Evolutionary conservation across 2,888 invertebrate genomes (phyloP).

Genomic region (Noctua fimbriata): DNA sequence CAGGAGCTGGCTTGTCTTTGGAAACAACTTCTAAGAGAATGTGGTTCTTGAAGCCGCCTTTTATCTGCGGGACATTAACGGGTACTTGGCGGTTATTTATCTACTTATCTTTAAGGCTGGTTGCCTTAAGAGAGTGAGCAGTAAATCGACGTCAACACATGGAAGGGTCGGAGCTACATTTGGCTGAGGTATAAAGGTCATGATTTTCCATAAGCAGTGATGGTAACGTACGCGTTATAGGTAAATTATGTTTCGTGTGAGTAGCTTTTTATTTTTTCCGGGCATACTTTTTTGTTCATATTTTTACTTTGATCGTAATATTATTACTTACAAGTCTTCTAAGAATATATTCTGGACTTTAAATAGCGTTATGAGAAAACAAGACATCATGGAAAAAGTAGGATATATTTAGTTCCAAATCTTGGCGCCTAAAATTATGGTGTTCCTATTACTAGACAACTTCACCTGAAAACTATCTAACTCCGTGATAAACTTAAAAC

Average conservation of each 20-base stretch:
- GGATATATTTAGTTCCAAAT: background rate
- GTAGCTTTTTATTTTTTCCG: background rate
- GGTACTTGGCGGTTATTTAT: slow-evolving; percentile 59
- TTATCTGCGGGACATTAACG: slow-evolving; percentile 60
- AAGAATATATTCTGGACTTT: background rate
- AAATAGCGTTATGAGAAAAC: background rate
- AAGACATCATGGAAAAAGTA: background rate
- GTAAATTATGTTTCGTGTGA: background rate
- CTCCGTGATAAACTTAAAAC: slow-evolving; percentile 14
- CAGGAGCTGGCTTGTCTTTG: slow-evolving; percentile 56
- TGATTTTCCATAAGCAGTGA: slow-evolving; percentile 32
- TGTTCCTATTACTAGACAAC: background rate
- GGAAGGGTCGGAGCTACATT: slow-evolving; percentile 49
- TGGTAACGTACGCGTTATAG: background rate
- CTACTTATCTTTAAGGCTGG: slow-evolving; percentile 49
- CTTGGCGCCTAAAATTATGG: background rate
- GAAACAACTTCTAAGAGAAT: slow-evolving; percentile 56
- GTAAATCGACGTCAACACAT: slow-evolving; percentile 49
- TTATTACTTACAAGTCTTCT: background rate
- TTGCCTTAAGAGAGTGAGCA: slow-evolving; percentile 52
- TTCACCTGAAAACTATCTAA: background rate
- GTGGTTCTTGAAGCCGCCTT: slow-evolving; percentile 57
- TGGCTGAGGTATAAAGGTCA: slow-evolving; percentile 44
- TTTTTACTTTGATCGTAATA: background rate
- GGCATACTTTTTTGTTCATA: background rate